Conservation (phyloP, 2,113 vertebrate species). For the Ifrita kowaldi region DNA sequence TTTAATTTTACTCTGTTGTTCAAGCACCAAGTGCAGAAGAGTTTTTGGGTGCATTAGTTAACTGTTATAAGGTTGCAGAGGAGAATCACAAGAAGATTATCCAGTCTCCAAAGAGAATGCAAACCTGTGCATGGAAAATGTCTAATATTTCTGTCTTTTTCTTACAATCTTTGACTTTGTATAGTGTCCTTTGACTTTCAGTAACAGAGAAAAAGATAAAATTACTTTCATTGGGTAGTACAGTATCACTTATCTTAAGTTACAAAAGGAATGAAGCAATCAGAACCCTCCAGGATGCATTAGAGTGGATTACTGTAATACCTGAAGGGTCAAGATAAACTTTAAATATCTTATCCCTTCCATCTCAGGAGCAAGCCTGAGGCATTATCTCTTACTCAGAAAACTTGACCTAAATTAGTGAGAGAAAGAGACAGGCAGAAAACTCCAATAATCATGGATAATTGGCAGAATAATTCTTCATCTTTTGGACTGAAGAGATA, state of each 20-base stretch:
- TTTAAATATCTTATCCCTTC: slow-evolving; percentile 13
- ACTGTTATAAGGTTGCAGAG: neutral
- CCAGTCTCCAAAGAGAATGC: neutral
- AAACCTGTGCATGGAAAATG: neutral
- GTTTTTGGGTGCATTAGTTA: neutral
- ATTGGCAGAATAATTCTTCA: neutral
- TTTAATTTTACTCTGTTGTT: neutral
- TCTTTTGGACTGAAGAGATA: neutral
- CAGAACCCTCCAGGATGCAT: neutral
- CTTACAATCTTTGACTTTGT: neutral
- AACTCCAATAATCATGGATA: neutral
- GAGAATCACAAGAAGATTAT: neutral
- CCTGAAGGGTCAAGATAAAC: slow-evolving; percentile 5
- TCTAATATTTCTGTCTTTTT: neutral
- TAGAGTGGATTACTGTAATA: slow-evolving; percentile 16
- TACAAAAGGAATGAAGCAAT: neutral
- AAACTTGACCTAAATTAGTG: neutral
- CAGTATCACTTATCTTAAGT: neutral
- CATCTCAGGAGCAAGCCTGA: neutral
- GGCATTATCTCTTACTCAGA: neutral
- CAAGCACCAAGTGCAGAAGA: neutral
- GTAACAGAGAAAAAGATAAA: neutral
- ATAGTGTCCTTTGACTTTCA: neutral
- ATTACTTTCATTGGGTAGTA: neutral
- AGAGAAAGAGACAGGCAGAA: neutral